These are phyloP conservation scores for Megaceryle alcyon DNA, from an alignment of 2,797 vertebrate genomes.

Conservation along the genomic window DNA sequence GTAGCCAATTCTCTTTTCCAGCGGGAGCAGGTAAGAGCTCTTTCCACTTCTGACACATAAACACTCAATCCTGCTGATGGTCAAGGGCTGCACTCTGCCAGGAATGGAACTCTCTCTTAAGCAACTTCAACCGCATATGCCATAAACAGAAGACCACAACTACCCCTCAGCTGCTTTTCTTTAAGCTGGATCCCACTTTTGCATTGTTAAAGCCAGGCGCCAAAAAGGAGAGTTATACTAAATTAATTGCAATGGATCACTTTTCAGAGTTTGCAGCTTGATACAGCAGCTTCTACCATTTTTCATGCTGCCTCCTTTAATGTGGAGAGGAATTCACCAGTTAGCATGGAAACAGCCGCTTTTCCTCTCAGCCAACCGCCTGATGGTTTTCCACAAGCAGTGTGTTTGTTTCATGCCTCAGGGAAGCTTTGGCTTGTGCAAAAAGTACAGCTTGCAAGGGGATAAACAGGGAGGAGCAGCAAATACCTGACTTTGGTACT, in stretches of 20 bases:
- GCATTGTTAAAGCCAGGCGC: neutral
- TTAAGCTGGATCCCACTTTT: neutral
- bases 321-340: neutral
- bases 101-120: accelerated
- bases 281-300: neutral
- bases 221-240: neutral
- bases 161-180: neutral
- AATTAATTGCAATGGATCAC: neutral
- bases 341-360: neutral
- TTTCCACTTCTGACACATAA: neutral
- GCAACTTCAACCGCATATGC: accelerated
- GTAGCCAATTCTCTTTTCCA: neutral
- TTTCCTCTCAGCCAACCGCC: neutral
- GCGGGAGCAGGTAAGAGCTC: neutral
- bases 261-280: neutral
- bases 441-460: neutral
- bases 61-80: neutral
- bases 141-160: neutral
- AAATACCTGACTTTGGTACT: neutral
- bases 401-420: neutral
- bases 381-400: neutral
- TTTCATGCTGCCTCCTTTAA: neutral
- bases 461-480: neutral
- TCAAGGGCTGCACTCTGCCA: neutral
- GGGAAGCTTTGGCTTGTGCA: neutral